Evolutionary conservation across 64 coral and sea anemone species (phyloP), one percentile per base, ranked within the genome.

Genomic region (Catalaphyllia jardinei): DNA sequence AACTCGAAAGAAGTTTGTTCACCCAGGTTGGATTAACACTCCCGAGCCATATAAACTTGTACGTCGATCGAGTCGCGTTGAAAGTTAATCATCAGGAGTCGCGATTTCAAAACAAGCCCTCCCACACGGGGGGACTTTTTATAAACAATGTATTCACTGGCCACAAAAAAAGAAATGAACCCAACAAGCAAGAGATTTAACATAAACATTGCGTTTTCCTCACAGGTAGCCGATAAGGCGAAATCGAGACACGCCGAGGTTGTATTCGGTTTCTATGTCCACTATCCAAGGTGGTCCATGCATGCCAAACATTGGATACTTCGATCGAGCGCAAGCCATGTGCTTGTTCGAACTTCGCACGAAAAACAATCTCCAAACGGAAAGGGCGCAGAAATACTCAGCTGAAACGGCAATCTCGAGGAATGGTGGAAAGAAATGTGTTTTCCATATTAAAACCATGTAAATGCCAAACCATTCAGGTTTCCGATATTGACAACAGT

Each of bases 31-130:
- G 15, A 15, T 27, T 71, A 17, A 33, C 30, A 35, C 65, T n/a
- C 6, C 4, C 10, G 22, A 5, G 65, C 65, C 22, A 83, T 83
- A 31, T 3, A 35, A 35, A 65, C 59, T 82, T 82, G 62, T 20
- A 69, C 35, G 15, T 19, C 49, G 62, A 85, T 67, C 27, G 28
- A 65, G 30, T 50, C 35, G 61, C 24, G 81, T 51, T 85, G 38
- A 85, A 71, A 64, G 24, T 85, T 71, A 71, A 85, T 83, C 61
- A 29, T 71, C 50, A 63, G n/a, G 64, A 85, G 64, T 71, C 81
- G 62, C 63, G 24, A 51, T 71, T 46, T 85, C 81, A 85, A 85
- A 85, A 85, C 81, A 85, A 46, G 35, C 63, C 81, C 63, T 67
- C 62, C 81, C 39, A 39, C 54, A 57, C 15, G 54, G 54, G 54